Evolutionary conservation across 2,797 vertebrate genomes (phyloP).

Genomic region (Malacoraja senta): DNA sequence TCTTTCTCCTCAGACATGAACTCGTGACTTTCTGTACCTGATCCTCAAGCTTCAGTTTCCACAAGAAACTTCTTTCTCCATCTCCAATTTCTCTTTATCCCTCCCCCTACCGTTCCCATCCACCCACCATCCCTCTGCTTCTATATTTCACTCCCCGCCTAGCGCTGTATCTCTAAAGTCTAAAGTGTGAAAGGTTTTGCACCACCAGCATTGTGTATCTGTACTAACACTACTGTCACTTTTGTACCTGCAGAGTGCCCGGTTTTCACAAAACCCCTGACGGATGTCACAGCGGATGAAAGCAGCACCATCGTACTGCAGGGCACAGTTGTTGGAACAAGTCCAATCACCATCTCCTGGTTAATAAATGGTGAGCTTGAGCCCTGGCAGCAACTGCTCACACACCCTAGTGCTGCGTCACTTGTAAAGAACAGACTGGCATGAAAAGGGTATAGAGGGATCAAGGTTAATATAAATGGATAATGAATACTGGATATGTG

Average conservation of each 20-base stretch:
- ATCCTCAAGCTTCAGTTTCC: no score
- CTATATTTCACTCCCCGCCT: no score
- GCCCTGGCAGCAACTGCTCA: background rate
- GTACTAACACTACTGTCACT: background rate
- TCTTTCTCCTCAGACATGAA: no score
- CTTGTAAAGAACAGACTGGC: no score
- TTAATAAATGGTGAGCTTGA: conserved; percentile 62
- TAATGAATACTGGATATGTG: background rate
- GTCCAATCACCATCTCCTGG: conserved; percentile 59
- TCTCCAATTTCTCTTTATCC: no score
- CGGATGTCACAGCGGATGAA: conserved; percentile 58
- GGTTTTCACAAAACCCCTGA: conserved; percentile 51
- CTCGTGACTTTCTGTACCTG: no score
- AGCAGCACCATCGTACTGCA: conserved; percentile 54
- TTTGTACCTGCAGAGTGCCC: conserved; percentile 46
- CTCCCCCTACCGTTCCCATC: no score
- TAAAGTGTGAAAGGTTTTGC: background rate
- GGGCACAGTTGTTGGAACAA: conserved; percentile 53
- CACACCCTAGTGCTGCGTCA: no score
- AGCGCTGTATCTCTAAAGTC: no score
- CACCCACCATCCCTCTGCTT: no score
- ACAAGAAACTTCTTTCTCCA: no score
- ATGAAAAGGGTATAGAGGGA: background rate
- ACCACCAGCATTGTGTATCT: background rate
- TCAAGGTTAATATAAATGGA: background rate